A percentile compares a stretch with the other conserved stretches of the same genome.
phyloP scores from a whole-genome alignment of 2,888 invertebrate species.

The Eristalis pertinax region DNA sequence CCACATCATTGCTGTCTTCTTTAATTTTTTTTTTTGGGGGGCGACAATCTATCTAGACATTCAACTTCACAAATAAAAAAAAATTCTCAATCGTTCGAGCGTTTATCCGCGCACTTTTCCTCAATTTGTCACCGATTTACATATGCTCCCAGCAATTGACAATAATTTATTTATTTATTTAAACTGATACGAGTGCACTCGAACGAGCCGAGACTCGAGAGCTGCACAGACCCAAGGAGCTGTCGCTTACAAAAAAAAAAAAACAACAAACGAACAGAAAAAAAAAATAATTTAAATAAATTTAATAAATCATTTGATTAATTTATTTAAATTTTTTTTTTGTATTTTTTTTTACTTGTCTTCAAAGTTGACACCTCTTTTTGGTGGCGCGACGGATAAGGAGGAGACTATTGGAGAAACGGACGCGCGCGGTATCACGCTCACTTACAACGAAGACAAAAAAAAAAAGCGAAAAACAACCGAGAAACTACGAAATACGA shows the following conservation, averaged over 20 bases:
- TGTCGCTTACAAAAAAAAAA: background rate
- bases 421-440: background rate
- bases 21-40: background rate
- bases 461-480: background rate
- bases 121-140: constrained; percentile 1
- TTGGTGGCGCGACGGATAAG: background rate
- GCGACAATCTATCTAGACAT: background rate
- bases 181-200: background rate
- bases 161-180: constrained; percentile 1
- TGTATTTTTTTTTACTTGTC: background rate
- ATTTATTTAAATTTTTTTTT: background rate
- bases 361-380: background rate
- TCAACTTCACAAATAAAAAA: background rate
- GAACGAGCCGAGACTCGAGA: background rate
- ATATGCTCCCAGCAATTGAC: background rate
- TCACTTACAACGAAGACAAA: background rate
- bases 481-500: constrained; percentile 30
- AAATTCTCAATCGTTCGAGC: background rate
- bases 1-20: background rate
- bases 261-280: background rate
- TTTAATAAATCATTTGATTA: background rate
- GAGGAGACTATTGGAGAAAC: background rate
- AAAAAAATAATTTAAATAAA: background rate
- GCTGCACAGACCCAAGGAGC: background rate
- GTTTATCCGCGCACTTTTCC: background rate